These are phyloP conservation scores for Rhizomys pruinosus DNA, from an alignment of 2,113 vertebrate genomes.

Conservation along the genomic window DNA sequence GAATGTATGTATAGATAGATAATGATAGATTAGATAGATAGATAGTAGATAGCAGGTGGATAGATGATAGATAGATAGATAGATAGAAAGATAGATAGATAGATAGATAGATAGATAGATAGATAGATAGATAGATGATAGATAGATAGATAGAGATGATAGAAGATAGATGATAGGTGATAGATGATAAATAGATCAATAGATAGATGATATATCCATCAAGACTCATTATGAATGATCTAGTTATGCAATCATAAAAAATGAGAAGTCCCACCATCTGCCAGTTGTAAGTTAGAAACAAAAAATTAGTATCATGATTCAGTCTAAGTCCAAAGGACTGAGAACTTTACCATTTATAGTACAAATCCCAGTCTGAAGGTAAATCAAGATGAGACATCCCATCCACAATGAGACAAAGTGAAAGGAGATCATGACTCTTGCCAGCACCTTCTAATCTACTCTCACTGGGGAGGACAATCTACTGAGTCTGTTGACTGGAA, in stretches of 20 bases:
- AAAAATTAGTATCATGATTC: background rate
- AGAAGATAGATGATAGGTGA: background rate
- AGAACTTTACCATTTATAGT: background rate
- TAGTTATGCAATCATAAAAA: background rate
- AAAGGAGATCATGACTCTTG: background rate
- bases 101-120: background rate
- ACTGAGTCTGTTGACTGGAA: background rate
- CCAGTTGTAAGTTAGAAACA: background rate
- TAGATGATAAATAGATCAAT: background rate
- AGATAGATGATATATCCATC: background rate
- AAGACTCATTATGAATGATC: background rate
- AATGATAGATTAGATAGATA: too few relatives aligned
- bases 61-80: background rate
- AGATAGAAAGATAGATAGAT: background rate
- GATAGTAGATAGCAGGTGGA: background rate
- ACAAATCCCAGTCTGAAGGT: background rate
- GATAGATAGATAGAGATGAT: background rate
- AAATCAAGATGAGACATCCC: background rate
- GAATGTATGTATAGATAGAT: background rate
- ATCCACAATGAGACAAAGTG: background rate
- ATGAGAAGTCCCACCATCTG: background rate
- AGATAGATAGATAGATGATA: background rate
- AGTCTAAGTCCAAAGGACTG: background rate
- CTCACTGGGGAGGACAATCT: background rate
- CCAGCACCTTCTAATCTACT: background rate